phyloP scores from a whole-genome alignment of 2,113 vertebrate genomes.

The Ovibos moschatus region DNA sequence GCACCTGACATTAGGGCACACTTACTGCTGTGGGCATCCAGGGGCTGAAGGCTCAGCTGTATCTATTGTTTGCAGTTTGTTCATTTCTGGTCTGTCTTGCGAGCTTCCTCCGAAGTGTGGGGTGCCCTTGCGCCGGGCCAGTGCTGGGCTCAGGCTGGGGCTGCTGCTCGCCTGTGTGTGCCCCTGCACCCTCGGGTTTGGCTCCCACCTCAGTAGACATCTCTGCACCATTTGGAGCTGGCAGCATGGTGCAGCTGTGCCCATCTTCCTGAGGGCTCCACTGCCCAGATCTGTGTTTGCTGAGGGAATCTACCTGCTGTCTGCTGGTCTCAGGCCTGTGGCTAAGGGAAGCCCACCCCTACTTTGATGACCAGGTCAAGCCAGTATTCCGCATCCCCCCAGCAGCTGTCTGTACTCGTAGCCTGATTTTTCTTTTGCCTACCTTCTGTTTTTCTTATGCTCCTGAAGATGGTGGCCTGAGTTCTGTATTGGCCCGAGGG shows the following conservation, averaged over 20 bases:
- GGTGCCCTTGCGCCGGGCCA: not conserved
- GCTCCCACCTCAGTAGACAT: not conserved
- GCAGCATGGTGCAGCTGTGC: not conserved
- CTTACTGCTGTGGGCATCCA: not conserved
- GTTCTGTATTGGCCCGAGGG: not conserved
- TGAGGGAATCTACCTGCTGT: not conserved
- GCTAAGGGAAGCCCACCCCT: not conserved
- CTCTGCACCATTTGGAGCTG: slow-evolving; percentile 17
- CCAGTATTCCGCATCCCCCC: too few relatives aligned
- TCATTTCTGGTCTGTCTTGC: not conserved
- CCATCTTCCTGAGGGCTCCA: not conserved
- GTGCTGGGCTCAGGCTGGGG: not conserved
- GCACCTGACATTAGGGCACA: not conserved
- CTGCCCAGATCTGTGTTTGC: not conserved
- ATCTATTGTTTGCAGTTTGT: not conserved
- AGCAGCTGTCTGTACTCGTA: not conserved
- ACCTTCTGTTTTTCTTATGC: not conserved
- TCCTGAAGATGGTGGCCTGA: not conserved
- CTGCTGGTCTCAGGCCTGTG: not conserved
- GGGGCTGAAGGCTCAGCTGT: not conserved
- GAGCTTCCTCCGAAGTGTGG: not conserved
- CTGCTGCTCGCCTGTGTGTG: not conserved
- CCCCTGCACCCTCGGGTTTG: not conserved
- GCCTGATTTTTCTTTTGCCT: not conserved
- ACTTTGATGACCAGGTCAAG: not conserved